These are phyloP conservation scores for Psylliodes chrysocephalus DNA, from an alignment of 2,888 invertebrate genomes.

Conservation along the genomic window DNA sequence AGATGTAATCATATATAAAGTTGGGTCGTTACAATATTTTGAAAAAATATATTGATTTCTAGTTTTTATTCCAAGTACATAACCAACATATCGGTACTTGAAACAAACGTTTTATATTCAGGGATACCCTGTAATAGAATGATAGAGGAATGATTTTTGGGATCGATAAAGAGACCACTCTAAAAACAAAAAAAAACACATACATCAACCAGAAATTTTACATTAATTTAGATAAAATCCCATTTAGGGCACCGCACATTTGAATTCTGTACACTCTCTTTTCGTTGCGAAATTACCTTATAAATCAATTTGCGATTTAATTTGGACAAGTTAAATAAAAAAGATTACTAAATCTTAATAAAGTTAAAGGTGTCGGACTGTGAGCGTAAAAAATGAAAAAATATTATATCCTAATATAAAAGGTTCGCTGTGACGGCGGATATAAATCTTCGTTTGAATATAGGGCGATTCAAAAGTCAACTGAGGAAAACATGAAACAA, in stretches of 20 bases:
- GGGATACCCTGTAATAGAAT: no score
- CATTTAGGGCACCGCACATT: slow-evolving; percentile 9
- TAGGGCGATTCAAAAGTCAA: slow-evolving; percentile 38
- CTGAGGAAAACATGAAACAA: neutral
- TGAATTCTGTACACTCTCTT: slow-evolving; percentile 5
- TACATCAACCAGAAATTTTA: slow-evolving; percentile 10
- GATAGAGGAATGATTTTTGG: no score
- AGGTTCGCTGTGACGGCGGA: slow-evolving; percentile 60
- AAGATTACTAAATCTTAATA: slow-evolving; percentile 58
- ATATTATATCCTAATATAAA: slow-evolving; percentile 64
- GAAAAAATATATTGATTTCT: no score
- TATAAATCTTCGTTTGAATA: slow-evolving; percentile 65
- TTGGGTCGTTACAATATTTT: no score
- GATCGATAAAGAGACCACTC: no score
- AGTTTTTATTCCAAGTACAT: no score
- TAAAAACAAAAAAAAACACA: no score
- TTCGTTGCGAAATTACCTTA: slow-evolving; percentile 32
- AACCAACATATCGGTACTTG: no score
- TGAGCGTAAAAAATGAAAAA: slow-evolving; percentile 56
- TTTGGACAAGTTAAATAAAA: slow-evolving; percentile 50
- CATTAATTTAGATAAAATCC: slow-evolving; percentile 21
- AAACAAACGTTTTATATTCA: no score
- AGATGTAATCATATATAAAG: no score
- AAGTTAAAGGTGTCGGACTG: slow-evolving; percentile 54
- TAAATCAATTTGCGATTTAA: slow-evolving; percentile 54